Conservation (phyloP, 2,888 invertebrate genomes). For the Morpho achilles region DNA sequence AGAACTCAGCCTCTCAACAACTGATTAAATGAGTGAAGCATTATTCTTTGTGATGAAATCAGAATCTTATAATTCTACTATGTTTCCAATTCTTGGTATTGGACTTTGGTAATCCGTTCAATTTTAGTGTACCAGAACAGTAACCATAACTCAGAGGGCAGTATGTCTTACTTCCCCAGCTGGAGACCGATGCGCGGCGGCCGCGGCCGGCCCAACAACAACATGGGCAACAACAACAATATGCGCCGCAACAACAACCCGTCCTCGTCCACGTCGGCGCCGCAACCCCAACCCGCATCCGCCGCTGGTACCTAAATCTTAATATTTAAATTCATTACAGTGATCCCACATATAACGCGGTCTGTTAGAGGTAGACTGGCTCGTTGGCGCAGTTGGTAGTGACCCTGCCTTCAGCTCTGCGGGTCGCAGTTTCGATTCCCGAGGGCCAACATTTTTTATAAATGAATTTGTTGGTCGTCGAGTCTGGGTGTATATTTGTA, state of each 20-base stretch:
- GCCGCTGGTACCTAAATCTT: conserved; percentile 11
- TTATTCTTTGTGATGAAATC: too few relatives aligned
- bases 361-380: too few relatives aligned
- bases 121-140: conserved; percentile 6
- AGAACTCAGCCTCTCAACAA: too few relatives aligned
- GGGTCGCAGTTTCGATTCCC: too few relatives aligned
- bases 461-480: too few relatives aligned
- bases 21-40: too few relatives aligned
- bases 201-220: conserved; percentile 44
- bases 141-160: conserved; percentile 31
- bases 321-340: conserved; percentile 3
- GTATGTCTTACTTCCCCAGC: conserved; percentile 58
- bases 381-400: too few relatives aligned
- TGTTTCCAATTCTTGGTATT: too few relatives aligned
- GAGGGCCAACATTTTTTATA: too few relatives aligned
- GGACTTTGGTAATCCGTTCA: too few relatives aligned
- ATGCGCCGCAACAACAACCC: conserved; percentile 29
- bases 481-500: too few relatives aligned
- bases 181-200: conserved; percentile 66
- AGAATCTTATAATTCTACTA: neutral
- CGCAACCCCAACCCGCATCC: conserved; percentile 14
- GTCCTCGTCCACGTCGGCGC: conserved; percentile 30
- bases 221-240: conserved; percentile 24
- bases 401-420: too few relatives aligned
- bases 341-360: neutral